Evolutionary conservation across 1,140 invertebrate genomes (phyloP).

Genomic region (Pseudobourletiella spinata): DNA sequence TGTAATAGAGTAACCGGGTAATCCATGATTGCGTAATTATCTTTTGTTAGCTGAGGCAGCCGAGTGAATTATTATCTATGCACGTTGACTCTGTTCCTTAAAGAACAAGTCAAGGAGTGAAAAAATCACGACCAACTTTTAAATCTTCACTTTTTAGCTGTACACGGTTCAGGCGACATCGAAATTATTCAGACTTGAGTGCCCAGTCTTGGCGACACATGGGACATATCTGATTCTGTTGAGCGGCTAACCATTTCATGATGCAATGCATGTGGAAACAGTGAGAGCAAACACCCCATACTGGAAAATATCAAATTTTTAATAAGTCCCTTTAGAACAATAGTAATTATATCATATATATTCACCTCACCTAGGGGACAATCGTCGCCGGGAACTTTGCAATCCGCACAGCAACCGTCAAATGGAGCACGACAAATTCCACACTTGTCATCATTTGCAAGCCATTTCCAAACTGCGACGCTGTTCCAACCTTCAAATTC

Average conservation of each 20-base stretch:
- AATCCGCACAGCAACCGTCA: constrained; percentile 97
- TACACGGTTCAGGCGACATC: no score
- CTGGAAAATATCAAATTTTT: constrained; percentile 43
- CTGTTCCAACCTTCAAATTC: constrained; percentile 69
- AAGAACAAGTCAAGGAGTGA: no score
- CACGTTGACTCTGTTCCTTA: no score
- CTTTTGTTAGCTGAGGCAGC: neutral
- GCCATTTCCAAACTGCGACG: constrained; percentile 96
- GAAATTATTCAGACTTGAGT: constrained; percentile 34
- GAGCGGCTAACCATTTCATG: constrained; percentile 97
- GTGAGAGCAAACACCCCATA: constrained; percentile 97
- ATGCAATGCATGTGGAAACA: constrained; percentile 99
- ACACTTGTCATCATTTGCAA: constrained; percentile 97
- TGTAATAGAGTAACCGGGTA: constrained; percentile 26
- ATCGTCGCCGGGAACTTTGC: constrained; percentile 95
- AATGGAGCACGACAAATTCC: constrained; percentile 98
- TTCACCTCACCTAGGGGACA: constrained; percentile 72
- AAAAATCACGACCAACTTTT: no score
- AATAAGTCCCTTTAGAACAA: no score
- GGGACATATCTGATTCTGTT: constrained; percentile 75
- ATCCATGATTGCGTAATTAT: constrained; percentile 7
- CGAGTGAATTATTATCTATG: neutral
- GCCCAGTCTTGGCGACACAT: constrained; percentile 98
- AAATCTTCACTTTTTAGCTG: no score
- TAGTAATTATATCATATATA: neutral